Conservation (phyloP, 2,113 vertebrate species). For the Tetrao urogallus region DNA sequence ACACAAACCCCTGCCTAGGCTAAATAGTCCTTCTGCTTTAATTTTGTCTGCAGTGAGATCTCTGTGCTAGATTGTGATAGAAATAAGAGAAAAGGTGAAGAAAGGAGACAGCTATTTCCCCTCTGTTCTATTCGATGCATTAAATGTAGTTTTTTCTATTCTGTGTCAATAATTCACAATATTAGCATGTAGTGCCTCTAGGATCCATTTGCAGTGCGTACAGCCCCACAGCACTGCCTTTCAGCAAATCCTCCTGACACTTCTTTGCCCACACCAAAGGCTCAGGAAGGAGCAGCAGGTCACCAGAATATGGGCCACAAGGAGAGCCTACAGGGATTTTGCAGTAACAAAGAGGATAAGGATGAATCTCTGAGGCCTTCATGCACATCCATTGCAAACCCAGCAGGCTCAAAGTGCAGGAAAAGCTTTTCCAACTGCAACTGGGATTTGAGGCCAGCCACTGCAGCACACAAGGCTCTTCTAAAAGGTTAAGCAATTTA, state of each 20-base stretch:
- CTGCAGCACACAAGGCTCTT: not conserved
- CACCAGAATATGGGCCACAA: not conserved
- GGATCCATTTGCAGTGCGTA: not conserved
- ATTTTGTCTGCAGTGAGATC: not conserved
- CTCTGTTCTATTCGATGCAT: not conserved
- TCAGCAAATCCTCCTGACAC: not conserved
- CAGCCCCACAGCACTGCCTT: not conserved
- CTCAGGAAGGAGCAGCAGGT: not conserved
- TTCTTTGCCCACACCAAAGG: not conserved
- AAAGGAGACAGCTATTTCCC: not conserved
- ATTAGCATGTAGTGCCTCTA: not conserved
- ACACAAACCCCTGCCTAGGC: not conserved
- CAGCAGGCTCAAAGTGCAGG: not conserved
- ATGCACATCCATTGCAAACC: not conserved
- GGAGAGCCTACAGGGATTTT: not conserved
- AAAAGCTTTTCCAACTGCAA: not conserved
- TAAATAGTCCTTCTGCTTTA: not conserved
- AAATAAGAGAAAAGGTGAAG: not conserved
- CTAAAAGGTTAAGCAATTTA: constrained; percentile 23
- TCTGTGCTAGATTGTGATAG: not conserved
- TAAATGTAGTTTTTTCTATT: not conserved
- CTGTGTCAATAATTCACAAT: not conserved
- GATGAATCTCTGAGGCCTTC: not conserved
- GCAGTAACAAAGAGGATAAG: not conserved
- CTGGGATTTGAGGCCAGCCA: not conserved